Conservation (phyloP, 2,797 vertebrate genomes). For the Hydrolagus colliei region DNA sequence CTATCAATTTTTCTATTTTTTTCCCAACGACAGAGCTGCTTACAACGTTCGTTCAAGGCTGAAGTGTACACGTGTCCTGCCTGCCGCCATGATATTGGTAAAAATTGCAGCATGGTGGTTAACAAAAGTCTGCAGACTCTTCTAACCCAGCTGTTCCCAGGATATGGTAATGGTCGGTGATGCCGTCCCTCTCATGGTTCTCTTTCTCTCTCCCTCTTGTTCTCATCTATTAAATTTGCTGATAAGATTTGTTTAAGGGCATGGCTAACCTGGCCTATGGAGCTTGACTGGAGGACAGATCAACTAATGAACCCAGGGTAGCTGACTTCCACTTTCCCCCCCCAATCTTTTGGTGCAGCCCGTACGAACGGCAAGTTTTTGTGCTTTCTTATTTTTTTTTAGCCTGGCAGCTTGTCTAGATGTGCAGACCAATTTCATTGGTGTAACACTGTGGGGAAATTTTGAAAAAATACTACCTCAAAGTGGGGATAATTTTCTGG, state of each 20-base stretch:
- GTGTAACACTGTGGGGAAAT: slow-evolving; percentile 19
- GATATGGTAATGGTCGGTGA: slow-evolving; percentile 90
- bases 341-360: slow-evolving; percentile 24
- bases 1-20: background rate
- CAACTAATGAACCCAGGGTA: slow-evolving; percentile 29
- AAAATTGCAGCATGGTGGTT: slow-evolving; percentile 70
- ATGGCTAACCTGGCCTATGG: slow-evolving; percentile 1
- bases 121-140: slow-evolving; percentile 79
- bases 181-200: slow-evolving; percentile 38
- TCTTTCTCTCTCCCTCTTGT: background rate
- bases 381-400: slow-evolving; percentile 28
- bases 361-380: slow-evolving; percentile 7
- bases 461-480: slow-evolving; percentile 27
- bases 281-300: slow-evolving; percentile 25
- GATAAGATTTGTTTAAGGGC: background rate
- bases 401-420: slow-evolving; percentile 30
- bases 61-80: slow-evolving; percentile 89
- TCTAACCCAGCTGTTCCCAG: slow-evolving; percentile 86
- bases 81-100: slow-evolving; percentile 84
- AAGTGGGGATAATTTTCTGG: slow-evolving; percentile 31
- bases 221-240: background rate
- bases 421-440: slow-evolving; percentile 27
- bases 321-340: slow-evolving; percentile 8
- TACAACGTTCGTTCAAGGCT: slow-evolving; percentile 88
- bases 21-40: slow-evolving; percentile 66